These are phyloP conservation scores for Sisyra terminalis DNA, from an alignment of 2,888 invertebrate species.

Conservation along the genomic window DNA sequence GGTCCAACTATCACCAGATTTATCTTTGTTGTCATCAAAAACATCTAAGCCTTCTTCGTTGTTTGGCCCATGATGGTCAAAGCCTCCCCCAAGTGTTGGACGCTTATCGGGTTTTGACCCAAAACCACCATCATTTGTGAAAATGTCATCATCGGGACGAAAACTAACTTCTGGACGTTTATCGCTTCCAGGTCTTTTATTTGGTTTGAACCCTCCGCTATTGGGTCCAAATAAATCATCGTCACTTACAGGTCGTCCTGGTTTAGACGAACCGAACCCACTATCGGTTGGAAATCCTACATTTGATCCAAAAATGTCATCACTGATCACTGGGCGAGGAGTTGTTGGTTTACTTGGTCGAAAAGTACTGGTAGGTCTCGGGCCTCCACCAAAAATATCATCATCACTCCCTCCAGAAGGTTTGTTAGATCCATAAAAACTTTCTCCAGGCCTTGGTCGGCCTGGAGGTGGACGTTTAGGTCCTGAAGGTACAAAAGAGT, in stretches of 20 bases:
- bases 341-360: neutral
- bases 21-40: constrained; percentile 8
- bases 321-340: neutral
- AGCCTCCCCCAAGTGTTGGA: neutral
- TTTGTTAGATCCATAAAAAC: neutral
- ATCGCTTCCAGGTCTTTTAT: neutral
- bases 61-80: neutral
- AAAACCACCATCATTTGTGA: neutral
- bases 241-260: neutral
- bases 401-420: constrained; percentile 3
- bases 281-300: neutral
- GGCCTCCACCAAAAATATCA: constrained; percentile 13
- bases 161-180: too few relatives aligned
- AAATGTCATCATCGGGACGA: neutral
- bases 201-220: neutral
- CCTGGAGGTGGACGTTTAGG: neutral
- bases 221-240: neutral
- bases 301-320: neutral
- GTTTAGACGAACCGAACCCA: neutral
- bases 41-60: constrained; percentile 1
- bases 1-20: constrained; percentile 1
- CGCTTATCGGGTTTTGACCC: neutral
- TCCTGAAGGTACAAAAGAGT: neutral
- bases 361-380: constrained; percentile 12
- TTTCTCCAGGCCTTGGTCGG: neutral